These are phyloP conservation scores for Melitaea cinxia DNA, from an alignment of 1,140 invertebrate species.

Conservation along the genomic window DNA sequence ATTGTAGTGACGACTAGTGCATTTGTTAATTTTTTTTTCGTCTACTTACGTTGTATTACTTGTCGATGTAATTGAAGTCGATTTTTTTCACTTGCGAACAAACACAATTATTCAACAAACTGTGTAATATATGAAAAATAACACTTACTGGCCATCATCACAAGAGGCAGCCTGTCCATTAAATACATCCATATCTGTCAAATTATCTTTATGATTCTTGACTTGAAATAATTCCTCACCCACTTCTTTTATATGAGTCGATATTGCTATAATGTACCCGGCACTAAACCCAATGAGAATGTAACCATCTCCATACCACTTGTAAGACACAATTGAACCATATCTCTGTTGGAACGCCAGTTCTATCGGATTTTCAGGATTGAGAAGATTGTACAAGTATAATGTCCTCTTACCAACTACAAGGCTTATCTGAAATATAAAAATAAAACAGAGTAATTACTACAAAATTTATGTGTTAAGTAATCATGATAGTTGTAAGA, in stretches of 20 bases:
- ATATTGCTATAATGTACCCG: conserved; percentile 97
- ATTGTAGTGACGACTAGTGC: too few species aligned
- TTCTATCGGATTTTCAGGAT: conserved; percentile 97
- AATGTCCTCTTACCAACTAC: conserved; percentile 94
- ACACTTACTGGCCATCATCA: conserved; percentile 94
- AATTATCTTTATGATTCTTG: conserved; percentile 89
- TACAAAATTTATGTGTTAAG: too few species aligned
- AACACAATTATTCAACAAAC: too few species aligned
- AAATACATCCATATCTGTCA: conserved; percentile 89
- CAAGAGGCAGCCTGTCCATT: conserved; percentile 94
- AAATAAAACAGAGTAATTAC: too few species aligned
- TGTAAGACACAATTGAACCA: conserved; percentile 95
- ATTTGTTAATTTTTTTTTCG: too few species aligned
- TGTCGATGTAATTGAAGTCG: too few species aligned
- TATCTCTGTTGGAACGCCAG: conserved; percentile 98
- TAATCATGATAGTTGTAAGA: too few species aligned
- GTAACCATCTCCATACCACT: conserved; percentile 98
- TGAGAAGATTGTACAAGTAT: conserved; percentile 94
- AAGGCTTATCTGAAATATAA: conserved; percentile 90
- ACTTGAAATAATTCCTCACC: conserved; percentile 93
- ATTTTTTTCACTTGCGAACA: too few species aligned
- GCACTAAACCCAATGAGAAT: conserved; percentile 98
- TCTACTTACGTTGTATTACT: too few species aligned
- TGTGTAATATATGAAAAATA: too few species aligned
- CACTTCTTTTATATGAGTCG: conserved; percentile 97